Evolutionary conservation across 1,140 invertebrate species (phyloP), one percentile per base, ranked within the genome.

Genomic region (Arctopsyche grandis): DNA sequence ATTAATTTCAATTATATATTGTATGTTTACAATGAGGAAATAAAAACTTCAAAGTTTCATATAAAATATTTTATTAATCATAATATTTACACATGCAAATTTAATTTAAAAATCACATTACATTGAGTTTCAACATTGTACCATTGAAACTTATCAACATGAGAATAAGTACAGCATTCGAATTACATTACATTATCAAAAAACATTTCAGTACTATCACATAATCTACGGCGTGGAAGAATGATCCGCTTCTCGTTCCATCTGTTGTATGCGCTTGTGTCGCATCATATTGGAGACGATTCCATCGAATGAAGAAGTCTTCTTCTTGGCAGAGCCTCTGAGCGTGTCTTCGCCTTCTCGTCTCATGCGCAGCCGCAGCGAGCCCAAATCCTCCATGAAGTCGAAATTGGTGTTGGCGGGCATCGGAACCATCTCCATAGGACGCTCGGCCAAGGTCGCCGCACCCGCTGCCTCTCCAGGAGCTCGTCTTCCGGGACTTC

Each of bases 301-400:
- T 1, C 92, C 92, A 85, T 93, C 93, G 81, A 94, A 91, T 48
- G 92, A 93, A 0, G 93, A 93, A 0, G 92, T 93, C 85, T 93
- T 93, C 85, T 94, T 94, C 83, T 94, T 94, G 0, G 93, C 92
- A 81, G 92, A 93, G 5, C 92, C 92, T 82, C 93, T 90, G 14
- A 92, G 88, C 5, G 91, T 91, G 74, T 90, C 91, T 77, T 90
- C 90, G 0, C 91, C 91, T 79, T 91, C 90, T 81, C 91, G 89
- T 0, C 88, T 84, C 7, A 93, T 91, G 75, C 91, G 90, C 56
- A 93, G 83, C 79, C 91, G 88, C 21, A 92, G 89, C 0, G 91
- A 92, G 63, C 90, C 90, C 83, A 92, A 91, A 86, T 94, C 93
- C 80, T 94, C 93, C 91, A 93, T 92, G 76, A 94, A 94, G 86